phyloP scores from a whole-genome alignment of 2,888 invertebrate species.

The Diadegma fenestrale region DNA sequence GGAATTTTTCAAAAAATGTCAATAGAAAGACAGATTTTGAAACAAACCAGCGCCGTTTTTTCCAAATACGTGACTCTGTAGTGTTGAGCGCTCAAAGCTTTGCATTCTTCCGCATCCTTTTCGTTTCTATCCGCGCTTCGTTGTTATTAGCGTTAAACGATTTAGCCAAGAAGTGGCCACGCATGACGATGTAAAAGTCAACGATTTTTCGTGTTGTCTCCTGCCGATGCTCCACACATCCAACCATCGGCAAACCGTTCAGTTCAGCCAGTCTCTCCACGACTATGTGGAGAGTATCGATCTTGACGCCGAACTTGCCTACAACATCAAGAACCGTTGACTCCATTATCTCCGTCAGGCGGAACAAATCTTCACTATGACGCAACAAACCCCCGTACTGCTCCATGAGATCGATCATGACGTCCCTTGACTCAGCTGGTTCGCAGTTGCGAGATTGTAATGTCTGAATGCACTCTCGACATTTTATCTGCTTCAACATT shows the following conservation, averaged over 20 bases:
- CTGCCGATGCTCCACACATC: conserved; percentile 40
- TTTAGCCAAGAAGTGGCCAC: conserved; percentile 39
- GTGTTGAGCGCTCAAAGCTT: conserved; percentile 28
- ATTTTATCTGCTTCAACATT: conserved; percentile 35
- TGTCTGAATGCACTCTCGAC: not conserved
- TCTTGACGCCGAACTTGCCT: not conserved
- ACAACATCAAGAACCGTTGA: conserved; percentile 4
- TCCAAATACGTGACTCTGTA: no score
- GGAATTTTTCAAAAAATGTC: not conserved
- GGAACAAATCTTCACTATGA: no score
- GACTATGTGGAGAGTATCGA: not conserved
- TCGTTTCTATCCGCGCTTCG: conserved; percentile 27
- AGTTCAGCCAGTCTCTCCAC: conserved; percentile 14
- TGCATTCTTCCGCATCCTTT: conserved; percentile 39
- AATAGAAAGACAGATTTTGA: no score
- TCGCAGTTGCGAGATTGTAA: no score
- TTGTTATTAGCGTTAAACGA: conserved; percentile 43
- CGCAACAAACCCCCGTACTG: no score
- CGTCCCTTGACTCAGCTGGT: no score
- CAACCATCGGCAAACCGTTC: conserved; percentile 36
- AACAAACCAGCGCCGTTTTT: no score
- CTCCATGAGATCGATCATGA: no score
- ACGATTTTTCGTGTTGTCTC: conserved; percentile 36
- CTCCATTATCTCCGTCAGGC: no score
- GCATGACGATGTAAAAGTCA: conserved; percentile 48